Conservation (phyloP, 2,797 vertebrate species). For the Fratercula arctica region DNA sequence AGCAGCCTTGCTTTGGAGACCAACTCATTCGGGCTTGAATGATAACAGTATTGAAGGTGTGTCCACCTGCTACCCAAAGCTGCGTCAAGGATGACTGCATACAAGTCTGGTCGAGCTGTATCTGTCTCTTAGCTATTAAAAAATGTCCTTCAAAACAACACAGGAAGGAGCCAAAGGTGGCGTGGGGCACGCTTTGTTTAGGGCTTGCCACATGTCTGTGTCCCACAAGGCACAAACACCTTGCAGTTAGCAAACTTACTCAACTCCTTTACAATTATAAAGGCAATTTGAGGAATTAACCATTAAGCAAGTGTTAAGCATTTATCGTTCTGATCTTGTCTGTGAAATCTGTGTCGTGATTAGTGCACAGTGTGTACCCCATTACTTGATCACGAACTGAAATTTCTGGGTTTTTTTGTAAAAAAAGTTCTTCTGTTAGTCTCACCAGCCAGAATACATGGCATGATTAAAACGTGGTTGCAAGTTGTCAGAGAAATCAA, state of each 20-base stretch:
- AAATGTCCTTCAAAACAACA: neutral
- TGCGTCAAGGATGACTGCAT: neutral
- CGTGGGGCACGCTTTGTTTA: neutral
- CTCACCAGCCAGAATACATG: neutral
- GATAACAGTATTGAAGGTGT: accelerated
- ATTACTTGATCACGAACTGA: neutral
- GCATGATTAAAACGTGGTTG: neutral
- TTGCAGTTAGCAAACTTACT: neutral
- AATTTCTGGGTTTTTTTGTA: neutral
- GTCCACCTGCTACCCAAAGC: neutral
- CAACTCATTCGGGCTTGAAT: neutral
- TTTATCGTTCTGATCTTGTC: neutral
- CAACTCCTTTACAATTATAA: neutral
- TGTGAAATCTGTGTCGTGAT: neutral
- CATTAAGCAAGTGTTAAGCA: neutral
- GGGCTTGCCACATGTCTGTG: neutral
- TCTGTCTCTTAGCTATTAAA: neutral
- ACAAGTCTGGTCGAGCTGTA: neutral
- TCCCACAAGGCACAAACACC: neutral
- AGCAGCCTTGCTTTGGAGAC: neutral
- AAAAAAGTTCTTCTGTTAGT: neutral
- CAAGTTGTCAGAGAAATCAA: constrained; percentile 19
- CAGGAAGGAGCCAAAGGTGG: neutral
- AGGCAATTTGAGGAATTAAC: neutral
- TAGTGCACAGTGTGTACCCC: neutral